Evolutionary conservation across 2,113 vertebrate genomes (phyloP), one percentile per base, ranked within the genome.

Genomic region (Panurus biarmicus): DNA sequence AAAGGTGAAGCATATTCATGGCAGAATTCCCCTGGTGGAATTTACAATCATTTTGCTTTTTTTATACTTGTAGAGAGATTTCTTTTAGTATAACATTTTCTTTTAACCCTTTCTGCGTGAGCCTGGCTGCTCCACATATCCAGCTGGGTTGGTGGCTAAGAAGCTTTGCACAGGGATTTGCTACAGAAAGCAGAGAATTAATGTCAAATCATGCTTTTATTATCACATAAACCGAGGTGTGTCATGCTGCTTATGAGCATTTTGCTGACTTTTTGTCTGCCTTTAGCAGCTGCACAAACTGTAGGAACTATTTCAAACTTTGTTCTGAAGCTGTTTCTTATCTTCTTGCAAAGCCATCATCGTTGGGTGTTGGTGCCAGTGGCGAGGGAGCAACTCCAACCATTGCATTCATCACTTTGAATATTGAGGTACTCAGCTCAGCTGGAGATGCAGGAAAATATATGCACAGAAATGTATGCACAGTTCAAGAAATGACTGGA

Each of bases 1-100:
- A 98, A 99, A 99, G 98, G 98, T 98, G 98, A 99, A 98, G 98
- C 97, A 98, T 98, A 98, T 99, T 98, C 98, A 98, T 97, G 98
- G 98, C 97, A 96, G 96, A 98, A 98, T 97, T 98, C 97, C 98
- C 98, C 97, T 76, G 98, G 97, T 97, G 98, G 98, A 98, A 98
- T 98, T 98, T 98, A 98, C 98, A 98, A 98, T 98, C 98, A 98
- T 98, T 98, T 98, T 98, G 98, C 98, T 98, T 98, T 98, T 98
- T 98, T 98, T 91, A 95, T 95, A 95, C 96, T 81, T 94, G 84
- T 88, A 94, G 95, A 96, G 96, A 97, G 96, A 95, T 96, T 97
- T 95, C 94, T 96, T 96, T 95, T 96, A 95, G 87, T 93, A 86
- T 56, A 96, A 90, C 78, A 60, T 94, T 95, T 97, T 94, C 93